phyloP scores from a whole-genome alignment of 2,113 vertebrate genomes.

The Dryoscopus gambensis region DNA sequence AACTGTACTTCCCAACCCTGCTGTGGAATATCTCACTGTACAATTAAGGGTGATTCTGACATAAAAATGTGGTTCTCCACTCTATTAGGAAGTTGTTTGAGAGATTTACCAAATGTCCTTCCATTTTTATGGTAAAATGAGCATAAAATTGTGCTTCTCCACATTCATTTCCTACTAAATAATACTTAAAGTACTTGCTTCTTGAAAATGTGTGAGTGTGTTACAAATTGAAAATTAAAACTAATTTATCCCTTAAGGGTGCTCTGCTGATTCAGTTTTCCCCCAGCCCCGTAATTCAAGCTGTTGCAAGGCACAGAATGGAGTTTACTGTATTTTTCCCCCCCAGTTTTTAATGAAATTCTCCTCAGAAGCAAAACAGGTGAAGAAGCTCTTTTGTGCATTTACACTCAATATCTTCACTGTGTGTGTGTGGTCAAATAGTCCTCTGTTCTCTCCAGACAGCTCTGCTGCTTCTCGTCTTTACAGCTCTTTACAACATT shows the following conservation, averaged over 20 bases:
- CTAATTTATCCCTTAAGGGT: background rate
- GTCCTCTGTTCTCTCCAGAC: background rate
- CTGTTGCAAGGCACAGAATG: background rate
- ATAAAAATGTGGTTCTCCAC: background rate
- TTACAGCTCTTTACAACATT: background rate
- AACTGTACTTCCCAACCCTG: background rate
- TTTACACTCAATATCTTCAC: background rate
- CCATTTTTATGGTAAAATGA: background rate
- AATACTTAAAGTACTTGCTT: background rate
- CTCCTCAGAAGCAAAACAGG: background rate
- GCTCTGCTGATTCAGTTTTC: background rate
- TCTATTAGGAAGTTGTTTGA: background rate
- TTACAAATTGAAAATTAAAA: conserved; percentile 10
- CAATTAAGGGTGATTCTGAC: background rate
- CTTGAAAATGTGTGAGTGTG: background rate
- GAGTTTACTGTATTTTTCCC: background rate
- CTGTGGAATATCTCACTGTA: background rate
- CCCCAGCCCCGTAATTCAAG: background rate
- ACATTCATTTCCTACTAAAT: background rate
- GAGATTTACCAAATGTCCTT: background rate
- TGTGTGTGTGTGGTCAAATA: background rate
- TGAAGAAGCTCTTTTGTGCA: rapidly evolving
- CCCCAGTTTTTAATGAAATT: background rate
- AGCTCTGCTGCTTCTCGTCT: background rate
- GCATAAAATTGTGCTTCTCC: background rate